Percentiles rank a stretch among this genome's conserved stretches.
Conservation (phyloP, 2,888 invertebrate species). For the Caenorhabditis parvicauda region DNA sequence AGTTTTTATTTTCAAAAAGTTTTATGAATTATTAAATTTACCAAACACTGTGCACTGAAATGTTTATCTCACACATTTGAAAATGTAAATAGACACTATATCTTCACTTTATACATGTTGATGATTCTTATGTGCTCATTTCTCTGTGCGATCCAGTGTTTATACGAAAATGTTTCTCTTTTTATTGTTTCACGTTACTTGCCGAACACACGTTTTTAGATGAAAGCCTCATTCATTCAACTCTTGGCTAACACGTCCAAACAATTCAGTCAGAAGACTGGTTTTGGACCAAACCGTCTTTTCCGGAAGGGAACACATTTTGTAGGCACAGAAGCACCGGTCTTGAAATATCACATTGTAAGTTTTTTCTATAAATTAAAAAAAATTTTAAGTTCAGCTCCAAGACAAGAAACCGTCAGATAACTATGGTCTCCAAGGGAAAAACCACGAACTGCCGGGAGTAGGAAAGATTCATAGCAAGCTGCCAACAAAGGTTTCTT, state of each 20-base stretch:
- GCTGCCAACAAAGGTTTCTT: conserved; percentile 33
- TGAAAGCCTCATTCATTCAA: not conserved
- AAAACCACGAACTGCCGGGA: conserved; percentile 54
- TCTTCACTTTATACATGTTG: no score
- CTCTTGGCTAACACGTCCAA: not conserved
- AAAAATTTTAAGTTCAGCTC: conserved; percentile 36
- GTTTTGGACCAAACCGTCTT: conserved; percentile 56
- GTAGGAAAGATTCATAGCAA: conserved; percentile 52
- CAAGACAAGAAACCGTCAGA: conserved; percentile 58
- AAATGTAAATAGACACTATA: no score
- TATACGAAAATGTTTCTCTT: no score
- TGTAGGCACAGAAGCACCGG: conserved; percentile 60
- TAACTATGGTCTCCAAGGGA: conserved; percentile 59
- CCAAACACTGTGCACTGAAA: no score
- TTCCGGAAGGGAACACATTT: conserved; percentile 56
- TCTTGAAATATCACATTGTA: conserved; percentile 57
- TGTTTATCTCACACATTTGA: no score
- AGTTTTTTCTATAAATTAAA: conserved; percentile 3
- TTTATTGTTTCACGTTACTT: not conserved
- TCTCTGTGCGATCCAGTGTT: no score
- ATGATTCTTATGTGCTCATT: no score
- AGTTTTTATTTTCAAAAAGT: no score
- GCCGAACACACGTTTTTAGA: not conserved
- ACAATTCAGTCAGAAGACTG: conserved; percentile 46
- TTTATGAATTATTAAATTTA: no score